A percentile compares a stretch with the other conserved stretches of the same genome.
Evolutionary conservation across 2,113 vertebrate species (phyloP).

Genomic region (Lipophrys pholis): DNA sequence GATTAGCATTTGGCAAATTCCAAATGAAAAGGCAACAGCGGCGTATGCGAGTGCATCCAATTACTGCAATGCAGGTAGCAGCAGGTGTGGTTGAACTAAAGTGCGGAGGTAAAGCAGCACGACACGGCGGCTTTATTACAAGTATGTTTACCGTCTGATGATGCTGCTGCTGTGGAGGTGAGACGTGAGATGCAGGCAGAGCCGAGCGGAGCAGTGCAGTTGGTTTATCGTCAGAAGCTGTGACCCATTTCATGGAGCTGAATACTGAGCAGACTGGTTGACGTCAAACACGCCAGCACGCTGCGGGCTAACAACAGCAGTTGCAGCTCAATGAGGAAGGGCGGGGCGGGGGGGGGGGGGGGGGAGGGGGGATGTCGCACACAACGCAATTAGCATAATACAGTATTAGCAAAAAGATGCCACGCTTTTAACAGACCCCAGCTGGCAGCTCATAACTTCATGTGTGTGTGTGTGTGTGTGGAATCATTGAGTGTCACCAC

Average conservation of each 20-base stretch:
- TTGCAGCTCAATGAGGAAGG: constrained; percentile 52
- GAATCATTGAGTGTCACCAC: neutral
- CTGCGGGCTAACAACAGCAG: constrained; percentile 68
- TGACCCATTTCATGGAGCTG: constrained; percentile 80
- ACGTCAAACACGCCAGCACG: constrained; percentile 69
- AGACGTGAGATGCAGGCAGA: constrained; percentile 61
- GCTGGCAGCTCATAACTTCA: constrained; percentile 22
- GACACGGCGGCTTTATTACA: constrained; percentile 43
- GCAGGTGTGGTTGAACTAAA: constrained; percentile 50
- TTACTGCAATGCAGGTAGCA: constrained; percentile 35
- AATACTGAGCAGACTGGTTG: constrained; percentile 79
- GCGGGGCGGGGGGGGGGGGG: constrained; percentile 10
- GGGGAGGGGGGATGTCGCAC: constrained; percentile 26
- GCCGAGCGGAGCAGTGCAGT: constrained; percentile 41
- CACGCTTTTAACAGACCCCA: constrained; percentile 37
- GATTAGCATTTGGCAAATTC: constrained; percentile 10
- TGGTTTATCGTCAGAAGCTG: constrained; percentile 71
- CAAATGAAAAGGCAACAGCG: neutral
- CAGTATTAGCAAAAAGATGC: constrained; percentile 61
- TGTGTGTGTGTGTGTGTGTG: neutral
- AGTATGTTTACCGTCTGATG: constrained; percentile 46
- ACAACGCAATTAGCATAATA: constrained; percentile 64
- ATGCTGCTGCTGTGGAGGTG: constrained; percentile 57
- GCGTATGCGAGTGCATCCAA: constrained; percentile 2
- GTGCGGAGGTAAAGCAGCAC: constrained; percentile 26